Conservation (phyloP, 2,113 vertebrate species). For the Marmota flaviventris region DNA sequence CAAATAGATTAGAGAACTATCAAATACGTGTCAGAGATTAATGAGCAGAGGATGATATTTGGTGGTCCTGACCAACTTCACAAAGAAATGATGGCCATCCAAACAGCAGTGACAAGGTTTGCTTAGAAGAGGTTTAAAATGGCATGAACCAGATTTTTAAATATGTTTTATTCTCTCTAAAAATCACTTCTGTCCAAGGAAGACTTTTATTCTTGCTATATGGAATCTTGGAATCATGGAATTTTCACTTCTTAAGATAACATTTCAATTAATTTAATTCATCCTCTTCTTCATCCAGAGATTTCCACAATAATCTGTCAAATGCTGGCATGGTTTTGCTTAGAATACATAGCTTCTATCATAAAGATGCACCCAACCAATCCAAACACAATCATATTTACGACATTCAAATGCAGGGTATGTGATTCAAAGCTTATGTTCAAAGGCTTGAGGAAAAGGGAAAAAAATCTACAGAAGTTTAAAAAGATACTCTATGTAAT, state of each 20-base stretch:
- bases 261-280: constrained; percentile 66
- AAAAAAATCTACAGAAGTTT: constrained; percentile 54
- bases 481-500: constrained; percentile 65
- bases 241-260: not conserved
- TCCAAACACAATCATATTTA: constrained; percentile 70
- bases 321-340: constrained; percentile 56
- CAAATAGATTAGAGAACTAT: constrained; percentile 5
- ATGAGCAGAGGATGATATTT: not conserved
- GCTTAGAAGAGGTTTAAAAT: not conserved
- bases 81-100: not conserved
- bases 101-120: not conserved
- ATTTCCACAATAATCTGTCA: constrained; percentile 57
- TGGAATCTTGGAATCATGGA: not conserved
- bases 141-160: not conserved
- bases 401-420: constrained; percentile 42
- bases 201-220: not conserved
- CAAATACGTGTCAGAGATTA: not conserved
- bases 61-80: not conserved
- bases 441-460: constrained; percentile 16
- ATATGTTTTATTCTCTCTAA: constrained; percentile 36
- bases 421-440: constrained; percentile 66
- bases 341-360: constrained; percentile 52
- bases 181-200: constrained; percentile 29
- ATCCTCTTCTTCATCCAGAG: not conserved
- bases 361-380: constrained; percentile 49